phyloP scores from a whole-genome alignment of 2,888 invertebrate species.

The Brachynemurus nebulosus region DNA sequence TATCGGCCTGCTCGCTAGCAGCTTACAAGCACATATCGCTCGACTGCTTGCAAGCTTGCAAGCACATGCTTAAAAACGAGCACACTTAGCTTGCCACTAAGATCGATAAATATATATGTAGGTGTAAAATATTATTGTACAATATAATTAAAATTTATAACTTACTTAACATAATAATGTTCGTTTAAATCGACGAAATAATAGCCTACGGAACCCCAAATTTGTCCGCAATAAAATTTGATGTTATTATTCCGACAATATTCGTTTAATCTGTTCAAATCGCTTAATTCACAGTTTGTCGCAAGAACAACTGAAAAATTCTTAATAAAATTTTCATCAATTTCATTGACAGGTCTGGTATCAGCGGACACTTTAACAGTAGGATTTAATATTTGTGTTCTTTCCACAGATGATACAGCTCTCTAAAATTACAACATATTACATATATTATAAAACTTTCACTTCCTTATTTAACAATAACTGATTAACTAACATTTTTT shows the following conservation, averaged over 20 bases:
- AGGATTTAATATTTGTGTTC: not conserved
- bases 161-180: conserved; percentile 6
- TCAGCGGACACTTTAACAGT: conserved; percentile 2
- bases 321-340: not conserved
- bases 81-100: too few relatives aligned
- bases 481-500: conserved; percentile 5
- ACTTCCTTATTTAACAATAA: not conserved
- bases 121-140: too few relatives aligned
- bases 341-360: not conserved
- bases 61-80: too few relatives aligned
- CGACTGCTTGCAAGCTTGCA: too few relatives aligned
- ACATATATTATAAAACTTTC: not conserved
- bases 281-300: not conserved
- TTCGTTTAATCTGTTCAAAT: not conserved
- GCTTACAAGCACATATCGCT: too few relatives aligned
- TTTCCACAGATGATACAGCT: conserved; percentile 1
- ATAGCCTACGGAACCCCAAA: conserved; percentile 2
- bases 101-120: too few relatives aligned
- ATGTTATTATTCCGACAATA: conserved; percentile 1
- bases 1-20: too few relatives aligned
- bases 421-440: not conserved
- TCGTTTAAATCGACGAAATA: conserved; percentile 1
- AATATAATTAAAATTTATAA: not conserved
- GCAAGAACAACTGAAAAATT: conserved; percentile 1
- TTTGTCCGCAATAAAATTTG: not conserved